Base-by-base conservation (phyloP, 2,888 invertebrate genomes). In the Troides oblongomaculatus region DNA sequence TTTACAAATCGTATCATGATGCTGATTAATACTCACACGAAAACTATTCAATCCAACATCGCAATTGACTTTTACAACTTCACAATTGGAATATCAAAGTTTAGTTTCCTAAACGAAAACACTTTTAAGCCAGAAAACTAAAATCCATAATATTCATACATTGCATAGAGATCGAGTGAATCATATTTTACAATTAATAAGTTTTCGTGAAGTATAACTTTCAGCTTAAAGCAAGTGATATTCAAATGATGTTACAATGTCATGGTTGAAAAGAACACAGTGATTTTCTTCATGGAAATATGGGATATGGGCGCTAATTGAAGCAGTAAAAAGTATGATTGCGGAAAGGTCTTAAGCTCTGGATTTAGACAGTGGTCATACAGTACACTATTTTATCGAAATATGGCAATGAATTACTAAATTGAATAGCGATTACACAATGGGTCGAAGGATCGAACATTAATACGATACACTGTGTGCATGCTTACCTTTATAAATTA, bases 401-500 rank as follows among this genome's bases (percentile, higher is more conserved):
- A 61, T 61, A 70, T 67, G 56, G 23, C 66, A 56, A 79, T 75
- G 76, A 76, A 71, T 72, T 75, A 78, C 79, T 79, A 79, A 72
- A 74, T 70, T 71, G 80, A 79, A 74, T 67, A 25, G 71, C 74
- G 66, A 30, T n/a, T 53, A 72, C 66, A 71, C 75, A 69, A 72
- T 75, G 69, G 74, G 75, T 79, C 76, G 76, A 79, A 76, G 36
- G 21, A 57, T 67, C 30, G 70, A 70, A 79, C 43, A 67, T 62
- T 79, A 79, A 76, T 78, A 84, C 82, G 80, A 83, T 88, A 90
- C 88, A 88, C 87, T 85, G 82, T 87, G 87, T 91, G 89, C 90
- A 91, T 90, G 92, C 92, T 92, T 92, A 92, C 92, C 92, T 92
- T 90, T 86, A 87, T 85, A 88, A 90, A 89, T 89, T 88, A 90